phyloP scores from a whole-genome alignment of 2,797 vertebrate species.

The Selene dorsalis region DNA sequence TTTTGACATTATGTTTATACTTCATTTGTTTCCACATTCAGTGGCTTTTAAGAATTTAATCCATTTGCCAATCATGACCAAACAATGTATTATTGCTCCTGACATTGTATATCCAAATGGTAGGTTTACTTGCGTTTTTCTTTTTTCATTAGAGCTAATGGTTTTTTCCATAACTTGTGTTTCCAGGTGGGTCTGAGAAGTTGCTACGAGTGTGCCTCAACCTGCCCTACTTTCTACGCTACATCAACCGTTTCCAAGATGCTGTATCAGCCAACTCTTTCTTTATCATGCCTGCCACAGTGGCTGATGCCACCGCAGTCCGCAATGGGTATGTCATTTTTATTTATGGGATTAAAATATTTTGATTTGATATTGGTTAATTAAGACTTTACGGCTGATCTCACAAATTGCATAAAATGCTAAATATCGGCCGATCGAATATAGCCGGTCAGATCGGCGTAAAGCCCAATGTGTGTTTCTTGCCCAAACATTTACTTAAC shows the following conservation, averaged over 20 bases:
- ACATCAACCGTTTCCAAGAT: slow-evolving; percentile 99
- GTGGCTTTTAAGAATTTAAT: background rate
- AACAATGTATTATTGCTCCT: background rate
- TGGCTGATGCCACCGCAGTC: slow-evolving; percentile 97
- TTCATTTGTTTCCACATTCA: background rate
- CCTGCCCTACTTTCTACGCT: slow-evolving; percentile 97
- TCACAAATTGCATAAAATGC: no score
- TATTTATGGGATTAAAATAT: background rate
- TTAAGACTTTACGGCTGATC: no score
- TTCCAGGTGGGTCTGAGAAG: slow-evolving; percentile 96
- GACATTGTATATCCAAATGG: background rate
- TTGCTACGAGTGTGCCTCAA: slow-evolving; percentile 97
- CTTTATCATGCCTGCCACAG: slow-evolving; percentile 99
- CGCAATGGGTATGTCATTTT: slow-evolving; percentile 90
- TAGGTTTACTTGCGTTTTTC: background rate
- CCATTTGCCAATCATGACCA: background rate
- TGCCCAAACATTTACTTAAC: background rate
- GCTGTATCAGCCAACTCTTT: slow-evolving; percentile 98
- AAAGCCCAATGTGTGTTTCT: background rate
- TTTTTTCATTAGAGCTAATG: background rate
- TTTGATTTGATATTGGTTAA: no score
- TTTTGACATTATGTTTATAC: background rate
- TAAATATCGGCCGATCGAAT: no score
- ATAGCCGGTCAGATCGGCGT: no score
- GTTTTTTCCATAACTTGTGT: background rate